Conservation (phyloP, 2,113 vertebrate genomes). For the Progne subis region DNA sequence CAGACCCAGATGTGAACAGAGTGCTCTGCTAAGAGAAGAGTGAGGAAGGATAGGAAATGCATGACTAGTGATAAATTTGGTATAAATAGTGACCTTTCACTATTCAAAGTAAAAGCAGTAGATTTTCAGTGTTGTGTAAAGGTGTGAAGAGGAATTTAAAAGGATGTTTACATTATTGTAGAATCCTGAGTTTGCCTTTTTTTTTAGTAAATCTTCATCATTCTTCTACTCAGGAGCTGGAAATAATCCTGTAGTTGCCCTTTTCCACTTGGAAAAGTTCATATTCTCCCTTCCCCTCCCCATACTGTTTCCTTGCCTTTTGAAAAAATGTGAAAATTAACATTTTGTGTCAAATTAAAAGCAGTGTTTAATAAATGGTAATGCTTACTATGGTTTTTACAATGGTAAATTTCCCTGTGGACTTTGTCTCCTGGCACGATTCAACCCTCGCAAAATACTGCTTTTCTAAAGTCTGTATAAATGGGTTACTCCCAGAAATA, state of each 20-base stretch:
- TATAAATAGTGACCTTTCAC: conserved; percentile 46
- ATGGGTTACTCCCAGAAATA: not conserved
- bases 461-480: not conserved
- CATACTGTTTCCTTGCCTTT: not conserved
- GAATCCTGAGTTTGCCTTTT: not conserved
- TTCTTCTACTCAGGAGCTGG: conserved; percentile 33
- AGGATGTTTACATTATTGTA: not conserved
- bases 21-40: conserved; percentile 5
- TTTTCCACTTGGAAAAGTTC: conserved; percentile 26
- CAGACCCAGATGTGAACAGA: conserved; percentile 77
- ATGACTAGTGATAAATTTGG: conserved; percentile 37
- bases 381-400: not conserved
- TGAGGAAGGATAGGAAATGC: conserved; percentile 56
- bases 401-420: not conserved
- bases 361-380: not conserved
- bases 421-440: not conserved
- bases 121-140: conserved; percentile 29
- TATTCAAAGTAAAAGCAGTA: conserved; percentile 32
- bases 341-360: not conserved
- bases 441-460: not conserved
- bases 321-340: conserved; percentile 17
- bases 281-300: not conserved
- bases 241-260: conserved; percentile 37
- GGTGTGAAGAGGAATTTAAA: conserved; percentile 53
- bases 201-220: not conserved